Base-by-base conservation (phyloP, 2,888 invertebrate genomes). In the Electrophaes corylata region DNA sequence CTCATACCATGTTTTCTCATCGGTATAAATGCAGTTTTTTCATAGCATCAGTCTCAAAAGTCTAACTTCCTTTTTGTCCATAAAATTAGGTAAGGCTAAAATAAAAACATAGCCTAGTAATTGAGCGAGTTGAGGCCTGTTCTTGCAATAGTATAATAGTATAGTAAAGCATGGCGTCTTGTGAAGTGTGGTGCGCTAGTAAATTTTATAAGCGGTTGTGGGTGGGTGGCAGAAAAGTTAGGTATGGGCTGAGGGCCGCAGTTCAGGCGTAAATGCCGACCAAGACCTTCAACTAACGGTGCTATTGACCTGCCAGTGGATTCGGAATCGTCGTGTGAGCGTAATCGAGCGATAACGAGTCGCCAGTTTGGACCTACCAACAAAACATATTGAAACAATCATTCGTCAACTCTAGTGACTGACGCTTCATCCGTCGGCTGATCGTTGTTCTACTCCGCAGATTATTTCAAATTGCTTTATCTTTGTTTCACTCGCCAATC, bases 251-350 rank as follows among this genome's bases (percentile, higher is more conserved):
- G 71, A 64, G 69, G 72, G 65, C 64, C 58, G 54, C 50, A 58
- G 45, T 43, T 37, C 33, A 31, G 51, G 51, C 51, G 53, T 57
- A 33, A 52, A 59, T 49, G 53, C 45, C 76, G 81, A 67, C 81
- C 83, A 75, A 84, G 84, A 84, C 84, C 84, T 84, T 84, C 79
- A 77, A 72, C 78, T 73, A 78, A 74, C 80, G 76, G 79, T 81
- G 84, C 75, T 83, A 81, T 84, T 83, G 84, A 84, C 84, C 84
- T 77, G 83, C 14, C 49, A 73, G 71, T 40, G 43, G 19, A 50
- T 43, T 41, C 16, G 20, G 41, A 54, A 50, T 43, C 50, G 37
- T 45, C 46, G 49, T 67, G 64, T 70, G 67, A 65, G 65, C 67
- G 65, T 71, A 75, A 76, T 76, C 71, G 71, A 67, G 70, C 67